Percentiles rank a stretch among this genome's conserved stretches.
Conservation (phyloP, 2,797 vertebrate species). For the Cephalopachus bancanus region DNA sequence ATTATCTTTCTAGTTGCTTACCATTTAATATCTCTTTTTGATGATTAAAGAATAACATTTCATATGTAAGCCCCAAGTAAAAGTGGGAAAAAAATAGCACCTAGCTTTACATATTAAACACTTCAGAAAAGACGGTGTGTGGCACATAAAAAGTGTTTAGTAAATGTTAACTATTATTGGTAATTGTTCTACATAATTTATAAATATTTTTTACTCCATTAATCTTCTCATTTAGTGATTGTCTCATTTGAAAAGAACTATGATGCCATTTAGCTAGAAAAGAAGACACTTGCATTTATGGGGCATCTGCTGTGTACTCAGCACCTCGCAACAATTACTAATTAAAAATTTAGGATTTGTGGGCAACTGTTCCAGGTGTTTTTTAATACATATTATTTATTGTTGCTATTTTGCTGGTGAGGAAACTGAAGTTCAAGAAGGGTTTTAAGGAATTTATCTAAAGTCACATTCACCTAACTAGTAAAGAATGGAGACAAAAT, state of each 20-base stretch:
- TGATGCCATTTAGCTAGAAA: background rate
- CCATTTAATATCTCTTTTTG: too few species aligned
- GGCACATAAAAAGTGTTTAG: too few species aligned
- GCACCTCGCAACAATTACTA: background rate
- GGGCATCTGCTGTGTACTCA: background rate
- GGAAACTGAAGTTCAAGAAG: too few species aligned
- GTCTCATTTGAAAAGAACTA: background rate
- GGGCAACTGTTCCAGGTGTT: background rate
- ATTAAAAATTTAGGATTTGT: background rate
- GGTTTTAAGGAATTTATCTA: background rate
- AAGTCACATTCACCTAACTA: background rate
- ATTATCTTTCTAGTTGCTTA: too few species aligned
- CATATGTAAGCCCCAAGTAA: too few species aligned
- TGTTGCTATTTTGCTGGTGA: background rate
- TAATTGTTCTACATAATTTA: background rate
- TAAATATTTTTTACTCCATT: background rate
- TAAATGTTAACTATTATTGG: background rate
- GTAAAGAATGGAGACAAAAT: background rate
- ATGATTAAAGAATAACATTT: too few species aligned
- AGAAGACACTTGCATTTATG: background rate
- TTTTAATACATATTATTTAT: background rate
- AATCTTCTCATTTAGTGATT: background rate
- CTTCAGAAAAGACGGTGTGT: background rate
- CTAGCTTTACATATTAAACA: background rate
- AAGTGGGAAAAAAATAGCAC: background rate